phyloP scores from a whole-genome alignment of 2,888 invertebrate genomes.

The Eumacrocentrus americanus region DNA sequence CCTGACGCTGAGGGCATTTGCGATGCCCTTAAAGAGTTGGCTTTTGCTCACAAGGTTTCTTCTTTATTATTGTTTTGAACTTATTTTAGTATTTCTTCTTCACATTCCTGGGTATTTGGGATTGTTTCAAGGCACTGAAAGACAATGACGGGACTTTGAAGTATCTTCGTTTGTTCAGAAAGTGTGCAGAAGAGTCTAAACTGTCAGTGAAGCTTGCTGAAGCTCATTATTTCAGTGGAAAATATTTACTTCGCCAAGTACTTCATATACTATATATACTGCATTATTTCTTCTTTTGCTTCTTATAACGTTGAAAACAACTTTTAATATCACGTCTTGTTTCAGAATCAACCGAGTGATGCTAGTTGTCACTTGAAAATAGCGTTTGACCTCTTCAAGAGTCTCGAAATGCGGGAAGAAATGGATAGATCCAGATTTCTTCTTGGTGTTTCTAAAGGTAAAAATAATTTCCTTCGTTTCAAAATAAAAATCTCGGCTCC shows the following conservation, averaged over 20 bases:
- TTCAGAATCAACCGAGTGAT: slow-evolving; percentile 39
- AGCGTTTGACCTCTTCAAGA: slow-evolving; percentile 42
- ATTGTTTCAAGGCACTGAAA: slow-evolving; percentile 40
- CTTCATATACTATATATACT: not conserved
- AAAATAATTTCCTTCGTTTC: no score
- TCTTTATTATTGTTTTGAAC: not conserved
- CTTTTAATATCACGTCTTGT: no score
- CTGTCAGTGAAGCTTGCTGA: slow-evolving; percentile 45
- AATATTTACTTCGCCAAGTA: slow-evolving; percentile 43
- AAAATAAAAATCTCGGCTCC: no score
- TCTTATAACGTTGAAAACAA: not conserved
- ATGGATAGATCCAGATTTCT: slow-evolving; percentile 45
- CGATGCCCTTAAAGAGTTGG: slow-evolving; percentile 45
- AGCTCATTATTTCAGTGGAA: slow-evolving; percentile 47
- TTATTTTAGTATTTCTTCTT: not conserved
- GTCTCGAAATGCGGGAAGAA: slow-evolving; percentile 35
- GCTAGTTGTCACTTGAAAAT: slow-evolving; percentile 45
- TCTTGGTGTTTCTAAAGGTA: slow-evolving; percentile 50
- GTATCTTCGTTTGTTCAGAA: slow-evolving; percentile 39
- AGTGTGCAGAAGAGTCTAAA: slow-evolving; percentile 38
- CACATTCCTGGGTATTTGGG: not conserved
- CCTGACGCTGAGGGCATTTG: slow-evolving; percentile 44
- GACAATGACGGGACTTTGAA: slow-evolving; percentile 40
- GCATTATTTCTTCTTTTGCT: not conserved
- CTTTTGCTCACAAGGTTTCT: slow-evolving; percentile 43